phyloP scores from a whole-genome alignment of 2,888 invertebrate species.

The Bimastos eiseni region DNA sequence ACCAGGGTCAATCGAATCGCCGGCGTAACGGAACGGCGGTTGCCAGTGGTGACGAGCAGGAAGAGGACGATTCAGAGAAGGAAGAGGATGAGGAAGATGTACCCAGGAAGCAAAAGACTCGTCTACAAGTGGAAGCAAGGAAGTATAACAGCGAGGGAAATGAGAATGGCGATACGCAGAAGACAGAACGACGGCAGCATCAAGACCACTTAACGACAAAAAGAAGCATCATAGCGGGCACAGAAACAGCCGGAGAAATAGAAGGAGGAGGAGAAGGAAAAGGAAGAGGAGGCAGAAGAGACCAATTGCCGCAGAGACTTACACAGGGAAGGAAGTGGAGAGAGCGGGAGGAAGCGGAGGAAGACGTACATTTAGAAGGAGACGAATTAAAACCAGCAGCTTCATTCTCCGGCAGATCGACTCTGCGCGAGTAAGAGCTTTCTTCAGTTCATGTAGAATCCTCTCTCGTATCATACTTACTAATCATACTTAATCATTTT shows the following conservation, averaged over 20 bases:
- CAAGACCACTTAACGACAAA: background rate
- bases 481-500: background rate
- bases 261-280: background rate
- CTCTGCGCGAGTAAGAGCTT: background rate
- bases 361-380: background rate
- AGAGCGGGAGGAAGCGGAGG: background rate
- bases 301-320: background rate
- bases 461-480: no score
- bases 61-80: background rate
- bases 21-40: background rate
- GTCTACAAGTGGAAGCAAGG: background rate
- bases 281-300: background rate
- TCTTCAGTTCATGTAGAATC: background rate
- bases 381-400: background rate
- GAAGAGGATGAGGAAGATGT: background rate
- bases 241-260: background rate
- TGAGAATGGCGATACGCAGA: background rate
- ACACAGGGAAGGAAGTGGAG: background rate
- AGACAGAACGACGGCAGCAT: background rate
- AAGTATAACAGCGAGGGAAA: background rate
- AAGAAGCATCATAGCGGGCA: background rate
- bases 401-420: background rate
- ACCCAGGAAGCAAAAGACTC: background rate
- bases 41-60: background rate
- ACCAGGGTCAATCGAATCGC: background rate